Evolutionary conservation across 2,888 invertebrate species (phyloP).

Genomic region (Caenorhabditis afra): DNA sequence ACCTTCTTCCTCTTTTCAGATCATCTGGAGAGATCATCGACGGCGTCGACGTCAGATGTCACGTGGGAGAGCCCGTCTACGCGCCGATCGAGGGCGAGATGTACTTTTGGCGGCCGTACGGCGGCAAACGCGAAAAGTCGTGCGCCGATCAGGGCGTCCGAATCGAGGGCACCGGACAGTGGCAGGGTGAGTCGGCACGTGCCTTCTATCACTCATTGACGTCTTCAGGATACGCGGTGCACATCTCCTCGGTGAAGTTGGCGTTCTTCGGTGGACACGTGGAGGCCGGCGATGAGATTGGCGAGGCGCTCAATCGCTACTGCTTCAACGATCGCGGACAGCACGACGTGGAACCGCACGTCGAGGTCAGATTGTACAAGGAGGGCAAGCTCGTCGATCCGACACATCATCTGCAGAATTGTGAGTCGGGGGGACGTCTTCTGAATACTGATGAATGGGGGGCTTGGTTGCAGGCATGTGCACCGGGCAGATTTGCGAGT

Average conservation of each 20-base stretch:
- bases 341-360: conserved; percentile 57
- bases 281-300: conserved; percentile 70
- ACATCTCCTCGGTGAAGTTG: conserved; percentile 77
- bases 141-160: conserved; percentile 79
- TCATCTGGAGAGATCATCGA: conserved; percentile 67
- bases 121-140: conserved; percentile 65
- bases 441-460: no score
- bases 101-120: conserved; percentile 70
- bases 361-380: conserved; percentile 65
- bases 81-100: conserved; percentile 78
- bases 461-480: conserved; percentile 76
- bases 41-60: conserved; percentile 69
- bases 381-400: conserved; percentile 77
- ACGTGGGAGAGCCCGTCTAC: conserved; percentile 57
- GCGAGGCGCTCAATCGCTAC: conserved; percentile 64
- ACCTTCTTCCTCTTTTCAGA: no score
- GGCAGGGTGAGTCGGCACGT: conserved; percentile 69
- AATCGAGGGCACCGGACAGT: conserved; percentile 79
- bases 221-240: conserved; percentile 72
- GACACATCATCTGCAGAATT: conserved; percentile 78
- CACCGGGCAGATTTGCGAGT: conserved; percentile 80
- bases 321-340: conserved; percentile 60
- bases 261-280: conserved; percentile 76
- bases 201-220: no score
- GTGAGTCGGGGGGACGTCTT: conserved; percentile 60